A percentile compares a stretch with the other conserved stretches of the same genome.
phyloP scores from a whole-genome alignment of 2,797 vertebrate genomes.

The Acrossocheilus fasciatus region DNA sequence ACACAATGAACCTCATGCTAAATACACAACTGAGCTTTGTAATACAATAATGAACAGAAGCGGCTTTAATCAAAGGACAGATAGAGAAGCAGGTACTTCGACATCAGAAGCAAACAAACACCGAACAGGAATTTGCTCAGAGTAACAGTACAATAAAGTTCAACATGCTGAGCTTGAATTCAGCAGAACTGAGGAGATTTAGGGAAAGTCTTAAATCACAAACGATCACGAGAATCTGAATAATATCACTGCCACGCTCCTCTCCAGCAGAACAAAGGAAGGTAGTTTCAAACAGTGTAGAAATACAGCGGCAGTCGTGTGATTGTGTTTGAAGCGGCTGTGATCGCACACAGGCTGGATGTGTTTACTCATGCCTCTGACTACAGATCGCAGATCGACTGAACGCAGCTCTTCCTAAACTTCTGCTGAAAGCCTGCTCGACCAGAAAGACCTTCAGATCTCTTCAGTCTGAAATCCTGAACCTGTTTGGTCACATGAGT shows the following conservation, averaged over 20 bases:
- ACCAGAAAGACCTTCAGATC: background rate
- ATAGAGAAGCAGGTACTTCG: background rate
- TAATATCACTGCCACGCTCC: no score
- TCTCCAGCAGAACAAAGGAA: background rate
- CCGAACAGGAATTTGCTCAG: background rate
- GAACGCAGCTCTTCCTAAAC: no score
- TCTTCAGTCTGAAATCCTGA: background rate
- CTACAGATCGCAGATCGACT: background rate
- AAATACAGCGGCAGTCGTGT: background rate
- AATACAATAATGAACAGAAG: background rate
- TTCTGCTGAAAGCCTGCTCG: background rate
- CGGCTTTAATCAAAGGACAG: background rate
- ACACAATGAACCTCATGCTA: background rate
- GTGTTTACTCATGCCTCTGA: background rate
- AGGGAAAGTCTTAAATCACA: no score
- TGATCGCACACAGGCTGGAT: no score
- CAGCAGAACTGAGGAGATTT: background rate
- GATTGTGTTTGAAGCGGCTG: no score
- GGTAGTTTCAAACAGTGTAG: no score
- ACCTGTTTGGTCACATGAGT: background rate
- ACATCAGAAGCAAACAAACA: background rate
- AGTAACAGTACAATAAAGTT: background rate
- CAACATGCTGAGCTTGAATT: background rate
- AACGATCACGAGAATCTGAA: no score
- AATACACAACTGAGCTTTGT: background rate